Conservation (phyloP, 2,113 vertebrate genomes). For the Sakesphorus luctuosus region DNA sequence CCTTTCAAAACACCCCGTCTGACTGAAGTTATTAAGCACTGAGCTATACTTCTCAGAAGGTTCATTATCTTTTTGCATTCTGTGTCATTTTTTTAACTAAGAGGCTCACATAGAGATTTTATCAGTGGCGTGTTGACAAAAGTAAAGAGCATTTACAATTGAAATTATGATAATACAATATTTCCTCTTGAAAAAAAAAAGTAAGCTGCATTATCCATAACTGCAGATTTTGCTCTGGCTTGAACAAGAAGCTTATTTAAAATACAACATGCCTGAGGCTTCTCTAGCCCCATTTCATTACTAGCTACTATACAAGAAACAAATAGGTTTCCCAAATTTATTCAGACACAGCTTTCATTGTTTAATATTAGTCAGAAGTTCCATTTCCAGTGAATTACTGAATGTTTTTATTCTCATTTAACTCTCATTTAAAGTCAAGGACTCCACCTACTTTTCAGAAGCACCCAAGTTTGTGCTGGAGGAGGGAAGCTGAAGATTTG, state of each 20-base stretch:
- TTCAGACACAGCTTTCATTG: neutral
- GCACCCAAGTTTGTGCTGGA: neutral
- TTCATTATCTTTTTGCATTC: neutral
- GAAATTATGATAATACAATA: slow-evolving; percentile 53
- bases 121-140: neutral
- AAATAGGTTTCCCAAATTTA: slow-evolving; percentile 32
- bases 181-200: slow-evolving; percentile 39
- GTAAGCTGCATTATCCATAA: slow-evolving; percentile 17
- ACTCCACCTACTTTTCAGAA: neutral
- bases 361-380: neutral
- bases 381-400: neutral
- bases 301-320: neutral
- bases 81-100: neutral
- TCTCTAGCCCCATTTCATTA: neutral
- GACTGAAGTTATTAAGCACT: neutral
- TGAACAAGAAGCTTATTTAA: slow-evolving; percentile 43
- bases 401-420: neutral
- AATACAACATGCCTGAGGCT: neutral
- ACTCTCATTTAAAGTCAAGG: neutral
- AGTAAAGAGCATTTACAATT: slow-evolving; percentile 43
- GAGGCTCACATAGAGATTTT: neutral
- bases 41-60: neutral
- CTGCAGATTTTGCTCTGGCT: slow-evolving; percentile 10
- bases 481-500: neutral
- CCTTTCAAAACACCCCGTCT: neutral